A percentile compares a stretch with the other conserved stretches of the same genome.
Conservation (phyloP, 37 sponge, comb jelly and placozoan species). For the Chondrilla cf. caribensis region DNA sequence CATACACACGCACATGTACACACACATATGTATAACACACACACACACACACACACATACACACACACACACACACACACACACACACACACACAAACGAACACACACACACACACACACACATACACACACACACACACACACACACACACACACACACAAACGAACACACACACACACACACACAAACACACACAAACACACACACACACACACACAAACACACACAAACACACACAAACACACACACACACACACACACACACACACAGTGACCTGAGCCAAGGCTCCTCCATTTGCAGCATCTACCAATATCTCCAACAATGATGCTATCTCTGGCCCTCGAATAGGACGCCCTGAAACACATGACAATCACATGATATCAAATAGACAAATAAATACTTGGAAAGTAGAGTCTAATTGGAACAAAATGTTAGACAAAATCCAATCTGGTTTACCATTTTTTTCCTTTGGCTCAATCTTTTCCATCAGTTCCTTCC, state of each 20-base stretch:
- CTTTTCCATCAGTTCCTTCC: slow-evolving; percentile 33
- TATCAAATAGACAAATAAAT: neutral
- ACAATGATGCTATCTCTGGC: slow-evolving; percentile 79
- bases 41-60: too few species aligned
- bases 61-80: too few species aligned
- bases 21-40: neutral
- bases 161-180: too few species aligned
- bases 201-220: too few species aligned
- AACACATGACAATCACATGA: neutral
- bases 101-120: too few species aligned
- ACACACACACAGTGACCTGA: slow-evolving; percentile 44
- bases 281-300: slow-evolving; percentile 90
- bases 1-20: neutral
- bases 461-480: slow-evolving; percentile 84
- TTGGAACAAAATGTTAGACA: too few species aligned
- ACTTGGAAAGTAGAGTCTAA: neutral
- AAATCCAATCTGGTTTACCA: slow-evolving; percentile 30
- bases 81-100: too few species aligned
- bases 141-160: too few species aligned
- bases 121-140: too few species aligned
- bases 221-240: too few species aligned
- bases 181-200: too few species aligned
- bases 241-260: too few species aligned
- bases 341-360: slow-evolving; percentile 75
- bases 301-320: slow-evolving; percentile 81